These are phyloP conservation scores for Syngnathus scovelli DNA, from an alignment of 2,113 vertebrate species.

Conservation along the genomic window DNA sequence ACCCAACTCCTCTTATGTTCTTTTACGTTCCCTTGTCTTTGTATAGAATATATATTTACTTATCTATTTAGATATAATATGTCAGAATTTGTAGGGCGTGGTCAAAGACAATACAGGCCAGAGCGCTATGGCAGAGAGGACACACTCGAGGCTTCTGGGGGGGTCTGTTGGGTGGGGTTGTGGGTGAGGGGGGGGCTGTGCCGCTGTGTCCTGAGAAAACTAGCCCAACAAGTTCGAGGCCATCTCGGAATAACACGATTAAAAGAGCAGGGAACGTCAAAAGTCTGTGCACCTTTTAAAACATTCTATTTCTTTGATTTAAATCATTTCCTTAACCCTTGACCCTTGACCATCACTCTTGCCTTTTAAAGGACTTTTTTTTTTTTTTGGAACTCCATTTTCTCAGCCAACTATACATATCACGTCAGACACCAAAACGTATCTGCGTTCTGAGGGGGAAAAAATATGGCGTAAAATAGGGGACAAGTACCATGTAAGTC, in stretches of 20 bases:
- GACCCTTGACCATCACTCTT: not conserved
- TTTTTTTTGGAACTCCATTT: conserved; percentile 7
- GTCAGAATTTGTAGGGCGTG: conserved; percentile 58
- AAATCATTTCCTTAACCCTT: not conserved
- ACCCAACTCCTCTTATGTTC: conserved; percentile 44
- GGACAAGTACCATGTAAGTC: conserved; percentile 35
- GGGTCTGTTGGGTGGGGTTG: too few species aligned
- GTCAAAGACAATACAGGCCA: conserved; percentile 59
- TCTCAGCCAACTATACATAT: conserved; percentile 12
- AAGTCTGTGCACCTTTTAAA: conserved; percentile 23
- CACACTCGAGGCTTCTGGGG: conserved; percentile 23
- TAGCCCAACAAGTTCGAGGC: not conserved
- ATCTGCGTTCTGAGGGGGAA: conserved; percentile 27
- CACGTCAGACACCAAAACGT: conserved; percentile 44
- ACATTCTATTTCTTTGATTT: conserved; percentile 27
- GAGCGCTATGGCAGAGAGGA: conserved; percentile 59
- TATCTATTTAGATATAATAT: conserved; percentile 65
- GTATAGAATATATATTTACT: conserved; percentile 67
- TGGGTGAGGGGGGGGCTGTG: conserved; percentile 18
- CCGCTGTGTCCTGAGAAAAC: conserved; percentile 47
- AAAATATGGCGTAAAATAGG: conserved; percentile 37
- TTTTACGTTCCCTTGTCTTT: conserved; percentile 33
- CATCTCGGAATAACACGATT: conserved; percentile 11
- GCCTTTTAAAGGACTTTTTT: not conserved
- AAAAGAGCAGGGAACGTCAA: conserved; percentile 19